Evolutionary conservation across 2,888 invertebrate species (phyloP), one percentile per base, ranked within the genome.

Genomic region (Metopia argyrocephala): DNA sequence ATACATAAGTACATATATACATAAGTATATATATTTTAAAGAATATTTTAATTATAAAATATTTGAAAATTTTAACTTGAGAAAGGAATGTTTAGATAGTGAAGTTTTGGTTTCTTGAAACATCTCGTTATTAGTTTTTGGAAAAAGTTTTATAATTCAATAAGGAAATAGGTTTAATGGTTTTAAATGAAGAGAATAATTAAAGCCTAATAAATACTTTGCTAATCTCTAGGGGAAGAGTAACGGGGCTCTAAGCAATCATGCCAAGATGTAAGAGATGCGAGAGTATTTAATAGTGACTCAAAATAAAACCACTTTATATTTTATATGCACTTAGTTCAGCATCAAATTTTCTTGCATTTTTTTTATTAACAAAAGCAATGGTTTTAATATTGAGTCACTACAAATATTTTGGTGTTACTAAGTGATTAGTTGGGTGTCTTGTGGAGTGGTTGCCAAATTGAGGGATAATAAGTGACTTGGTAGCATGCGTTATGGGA

Each of bases 91-190:
- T 62, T 62, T 25, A 15, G 64, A n/a, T n/a, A n/a, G n/a, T n/a
- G 18, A 18, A 27, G 46, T 46, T 5, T 5, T 12, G 12, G n/a
- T 68, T 45, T 54, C 54, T 45, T 20, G 25, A 25, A n/a, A 74
- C 74, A 66, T 66, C 52, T 61, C 20, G 4, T 50, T 57, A 59
- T 70, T 61, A 46, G 21, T 68, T 62, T 48, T 62, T 56, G 23
- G 20, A 2, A 12, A 45, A 62, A 62, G 28, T 46, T 68, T 1
- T 54, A n/a, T 52, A 23, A 21, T 6, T 48, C 56, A 27, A 27
- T 6, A 56, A 21, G 21, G 54, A 5, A n/a, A 5, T 12, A 7
- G 31, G 15, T 31, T 28, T 38, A 48, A n/a, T 56, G 21, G 18
- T 3, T 56, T 15, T 56, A 9, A 6, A 28, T 7, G 50, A 18